Percentiles rank a stretch among this genome's conserved stretches.
Evolutionary conservation across 2,797 vertebrate genomes (phyloP).

Genomic region (Microctenopoma stevenorrisi): DNA sequence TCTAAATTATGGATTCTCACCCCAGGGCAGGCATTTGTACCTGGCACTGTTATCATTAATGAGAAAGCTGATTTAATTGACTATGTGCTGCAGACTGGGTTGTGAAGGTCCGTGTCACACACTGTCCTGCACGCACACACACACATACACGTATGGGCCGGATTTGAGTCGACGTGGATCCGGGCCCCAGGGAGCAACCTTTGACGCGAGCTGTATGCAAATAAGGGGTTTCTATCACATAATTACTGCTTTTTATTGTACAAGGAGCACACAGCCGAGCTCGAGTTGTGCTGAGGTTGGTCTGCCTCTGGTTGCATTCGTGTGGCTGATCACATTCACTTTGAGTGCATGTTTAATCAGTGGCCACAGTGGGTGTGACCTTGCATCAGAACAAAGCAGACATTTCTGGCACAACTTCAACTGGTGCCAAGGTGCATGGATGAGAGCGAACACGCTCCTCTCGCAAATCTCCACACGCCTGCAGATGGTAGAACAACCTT

Average conservation of each 20-base stretch:
- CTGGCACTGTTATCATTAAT: conserved; percentile 77
- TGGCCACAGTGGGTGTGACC: background rate
- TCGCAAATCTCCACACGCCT: too few species aligned
- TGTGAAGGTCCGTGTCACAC: conserved; percentile 51
- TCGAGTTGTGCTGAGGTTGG: background rate
- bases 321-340: conserved; percentile 6
- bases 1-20: conserved; percentile 78
- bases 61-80: conserved; percentile 75
- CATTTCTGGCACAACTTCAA: too few species aligned
- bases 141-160: conserved; percentile 8
- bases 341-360: background rate
- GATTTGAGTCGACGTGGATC: conserved; percentile 37
- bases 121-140: conserved; percentile 37
- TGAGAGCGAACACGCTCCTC: too few species aligned
- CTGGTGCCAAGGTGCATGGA: too few species aligned
- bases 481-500: too few species aligned
- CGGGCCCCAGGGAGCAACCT: conserved; percentile 57
- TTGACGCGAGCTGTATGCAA: conserved; percentile 59
- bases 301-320: conserved; percentile 1
- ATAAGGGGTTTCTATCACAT: conserved; percentile 47
- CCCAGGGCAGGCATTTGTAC: conserved; percentile 76
- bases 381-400: too few species aligned
- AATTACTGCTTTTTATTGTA: conserved; percentile 54
- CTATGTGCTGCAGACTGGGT: conserved; percentile 47
- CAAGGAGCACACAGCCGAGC: conserved; percentile 18